These are phyloP conservation scores for Drosophila virilis DNA, from an alignment of 1,140 invertebrate species.

Conservation along the genomic window DNA sequence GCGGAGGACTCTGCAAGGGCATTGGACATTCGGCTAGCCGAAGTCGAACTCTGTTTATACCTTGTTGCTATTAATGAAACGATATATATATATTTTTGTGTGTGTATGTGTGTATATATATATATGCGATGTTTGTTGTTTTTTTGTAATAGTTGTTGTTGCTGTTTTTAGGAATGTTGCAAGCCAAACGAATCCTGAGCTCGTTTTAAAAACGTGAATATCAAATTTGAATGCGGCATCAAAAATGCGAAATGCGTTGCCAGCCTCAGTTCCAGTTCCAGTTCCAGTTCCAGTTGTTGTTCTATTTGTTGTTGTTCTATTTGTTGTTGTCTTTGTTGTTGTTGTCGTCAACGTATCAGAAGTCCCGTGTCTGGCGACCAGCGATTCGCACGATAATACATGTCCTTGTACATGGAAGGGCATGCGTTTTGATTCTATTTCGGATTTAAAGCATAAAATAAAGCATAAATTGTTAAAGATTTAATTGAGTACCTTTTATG, in stretches of 20 bases:
- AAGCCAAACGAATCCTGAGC: conserved; percentile 67
- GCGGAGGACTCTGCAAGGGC: conserved; percentile 17
- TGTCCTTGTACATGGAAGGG: conserved; percentile 89
- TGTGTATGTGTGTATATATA: not conserved
- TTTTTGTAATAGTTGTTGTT: conserved; percentile 11
- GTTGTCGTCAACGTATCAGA: conserved; percentile 80
- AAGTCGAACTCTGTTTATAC: conserved; percentile 5
- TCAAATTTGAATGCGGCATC: conserved; percentile 62
- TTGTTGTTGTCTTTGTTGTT: conserved; percentile 44
- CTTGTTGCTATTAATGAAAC: not conserved
- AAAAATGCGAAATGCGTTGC: conserved; percentile 60
- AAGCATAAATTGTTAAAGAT: no score
- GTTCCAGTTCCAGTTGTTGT: conserved; percentile 26
- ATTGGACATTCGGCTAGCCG: not conserved
- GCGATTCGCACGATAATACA: conserved; percentile 86
- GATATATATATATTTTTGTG: conserved; percentile 6
- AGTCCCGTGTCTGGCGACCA: conserved; percentile 82
- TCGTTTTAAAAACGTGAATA: conserved; percentile 63
- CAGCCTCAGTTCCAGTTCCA: conserved; percentile 30
- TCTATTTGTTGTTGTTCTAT: conserved; percentile 28
- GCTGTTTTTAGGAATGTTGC: conserved; percentile 42
- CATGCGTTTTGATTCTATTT: conserved; percentile 87
- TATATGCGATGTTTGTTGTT: conserved; percentile 11
- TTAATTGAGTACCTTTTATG: no score
- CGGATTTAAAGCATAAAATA: conserved; percentile 5